A percentile compares a stretch with the other conserved stretches of the same genome.
phyloP scores from a whole-genome alignment of 1,140 invertebrate species.

The Anoplophora glabripennis region DNA sequence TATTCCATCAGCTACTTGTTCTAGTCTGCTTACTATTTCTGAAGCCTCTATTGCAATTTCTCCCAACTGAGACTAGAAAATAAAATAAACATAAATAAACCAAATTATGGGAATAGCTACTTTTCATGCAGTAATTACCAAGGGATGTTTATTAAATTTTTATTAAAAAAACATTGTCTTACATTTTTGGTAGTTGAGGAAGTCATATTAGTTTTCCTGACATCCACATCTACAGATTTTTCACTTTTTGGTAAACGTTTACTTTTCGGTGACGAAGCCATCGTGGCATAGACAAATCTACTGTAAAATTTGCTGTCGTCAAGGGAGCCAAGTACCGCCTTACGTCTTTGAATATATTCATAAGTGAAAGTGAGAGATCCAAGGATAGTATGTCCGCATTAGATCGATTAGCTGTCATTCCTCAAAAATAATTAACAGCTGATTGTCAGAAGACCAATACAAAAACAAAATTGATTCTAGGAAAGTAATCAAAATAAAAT shows the following conservation, averaged over 20 bases:
- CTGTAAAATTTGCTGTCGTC: background rate
- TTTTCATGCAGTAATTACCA: background rate
- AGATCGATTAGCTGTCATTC: background rate
- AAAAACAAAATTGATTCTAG: background rate
- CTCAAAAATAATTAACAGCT: background rate
- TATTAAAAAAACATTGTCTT: conserved; percentile 4
- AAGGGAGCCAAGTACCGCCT: background rate
- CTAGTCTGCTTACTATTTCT: conserved; percentile 47
- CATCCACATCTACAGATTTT: conserved; percentile 26
- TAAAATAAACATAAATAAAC: background rate
- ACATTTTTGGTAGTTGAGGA: conserved; percentile 16
- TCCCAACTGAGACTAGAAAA: conserved; percentile 39
- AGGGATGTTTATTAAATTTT: background rate
- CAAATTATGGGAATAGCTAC: background rate
- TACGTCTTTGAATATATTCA: background rate
- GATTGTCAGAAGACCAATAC: background rate
- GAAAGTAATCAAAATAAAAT: too few species aligned
- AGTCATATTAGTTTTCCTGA: conserved; percentile 20
- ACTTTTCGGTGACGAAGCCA: conserved; percentile 29
- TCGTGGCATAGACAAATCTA: conserved; percentile 24
- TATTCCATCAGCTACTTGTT: conserved; percentile 43
- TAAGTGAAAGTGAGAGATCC: background rate
- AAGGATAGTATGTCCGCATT: background rate
- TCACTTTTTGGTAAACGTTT: conserved; percentile 27
- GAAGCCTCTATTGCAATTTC: conserved; percentile 49